A percentile compares a stretch with the other conserved stretches of the same genome.
Evolutionary conservation across 2,888 invertebrate species (phyloP).

Genomic region (Eremobia ochroleuca): DNA sequence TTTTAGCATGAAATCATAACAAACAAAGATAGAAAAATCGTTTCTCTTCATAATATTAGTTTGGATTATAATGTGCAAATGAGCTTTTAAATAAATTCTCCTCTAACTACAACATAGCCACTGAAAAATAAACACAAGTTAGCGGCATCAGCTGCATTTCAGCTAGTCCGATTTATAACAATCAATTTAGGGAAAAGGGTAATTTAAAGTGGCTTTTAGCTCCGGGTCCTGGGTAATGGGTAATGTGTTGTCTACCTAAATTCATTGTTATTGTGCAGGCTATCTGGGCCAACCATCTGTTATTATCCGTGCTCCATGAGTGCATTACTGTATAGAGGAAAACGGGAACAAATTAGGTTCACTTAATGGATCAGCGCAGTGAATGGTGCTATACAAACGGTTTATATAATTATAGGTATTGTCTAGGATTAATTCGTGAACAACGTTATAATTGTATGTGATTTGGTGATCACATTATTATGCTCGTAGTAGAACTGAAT

Average conservation of each 20-base stretch:
- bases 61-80: background rate
- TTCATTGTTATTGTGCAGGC: constrained; percentile 57
- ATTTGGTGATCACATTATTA: background rate
- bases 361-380: constrained; percentile 36
- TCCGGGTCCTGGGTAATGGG: constrained; percentile 56
- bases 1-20: background rate
- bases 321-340: constrained; percentile 53
- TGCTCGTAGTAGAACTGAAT: background rate
- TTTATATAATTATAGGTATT: background rate
- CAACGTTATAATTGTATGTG: background rate
- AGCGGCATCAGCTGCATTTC: constrained; percentile 63
- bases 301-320: constrained; percentile 51
- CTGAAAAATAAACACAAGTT: constrained; percentile 48
- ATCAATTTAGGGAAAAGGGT: constrained; percentile 63
- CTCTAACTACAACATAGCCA: background rate
- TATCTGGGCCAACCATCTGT: constrained; percentile 58
- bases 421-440: background rate
- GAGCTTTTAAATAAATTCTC: too few relatives aligned
- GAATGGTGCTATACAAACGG: background rate
- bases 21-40: background rate
- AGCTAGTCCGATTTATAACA: constrained; percentile 57
- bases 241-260: constrained; percentile 64
- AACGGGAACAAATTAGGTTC: constrained; percentile 51
- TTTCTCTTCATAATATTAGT: background rate
- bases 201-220: constrained; percentile 65